phyloP scores from a whole-genome alignment of 1,140 invertebrate genomes.

The Portunus trituberculatus region DNA sequence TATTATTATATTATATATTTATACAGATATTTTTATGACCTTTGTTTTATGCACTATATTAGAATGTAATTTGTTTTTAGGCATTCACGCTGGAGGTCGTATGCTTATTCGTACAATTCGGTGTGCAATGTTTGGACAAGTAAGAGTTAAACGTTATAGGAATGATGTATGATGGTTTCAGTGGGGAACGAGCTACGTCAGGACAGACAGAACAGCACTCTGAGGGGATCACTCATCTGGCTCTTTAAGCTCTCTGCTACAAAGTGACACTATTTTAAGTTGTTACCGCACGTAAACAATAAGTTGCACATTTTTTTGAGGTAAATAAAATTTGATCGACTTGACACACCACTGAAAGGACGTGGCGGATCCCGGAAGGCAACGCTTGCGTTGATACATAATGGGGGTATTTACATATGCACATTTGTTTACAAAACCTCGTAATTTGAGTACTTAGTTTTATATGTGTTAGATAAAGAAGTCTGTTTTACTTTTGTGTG shows the following conservation, averaged over 20 bases:
- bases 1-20: too few species aligned
- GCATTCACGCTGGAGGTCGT: too few species aligned
- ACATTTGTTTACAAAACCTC: neutral
- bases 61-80: too few species aligned
- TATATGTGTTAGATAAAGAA: neutral
- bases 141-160: neutral
- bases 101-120: too few species aligned
- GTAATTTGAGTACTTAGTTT: neutral
- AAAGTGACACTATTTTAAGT: neutral
- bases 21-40: too few species aligned
- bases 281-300: neutral
- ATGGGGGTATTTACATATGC: neutral
- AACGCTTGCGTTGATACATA: neutral
- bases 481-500: too few species aligned
- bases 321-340: too few species aligned
- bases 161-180: neutral
- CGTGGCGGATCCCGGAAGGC: neutral
- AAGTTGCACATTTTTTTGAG: too few species aligned
- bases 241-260: neutral
- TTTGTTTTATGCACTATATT: too few species aligned
- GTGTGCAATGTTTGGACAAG: neutral
- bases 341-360: neutral
- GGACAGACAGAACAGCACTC: neutral
- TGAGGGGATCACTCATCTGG: neutral
- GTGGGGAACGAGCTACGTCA: neutral